These are phyloP conservation scores for Zalophus californianus DNA, from an alignment of 2,797 vertebrate species.

Conservation along the genomic window DNA sequence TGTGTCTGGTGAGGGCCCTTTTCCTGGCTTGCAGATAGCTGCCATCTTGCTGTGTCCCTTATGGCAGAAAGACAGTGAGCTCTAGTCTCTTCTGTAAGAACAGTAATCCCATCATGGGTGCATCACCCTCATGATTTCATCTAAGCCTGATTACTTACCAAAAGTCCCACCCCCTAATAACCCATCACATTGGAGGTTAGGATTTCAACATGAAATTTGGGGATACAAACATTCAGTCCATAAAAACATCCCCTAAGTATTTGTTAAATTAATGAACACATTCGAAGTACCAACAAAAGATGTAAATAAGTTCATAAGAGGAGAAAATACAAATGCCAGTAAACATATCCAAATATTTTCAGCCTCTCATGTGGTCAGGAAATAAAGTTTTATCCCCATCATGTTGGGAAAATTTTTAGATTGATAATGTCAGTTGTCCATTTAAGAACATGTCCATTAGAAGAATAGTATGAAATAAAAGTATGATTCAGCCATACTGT, in stretches of 20 bases:
- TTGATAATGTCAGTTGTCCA: background rate
- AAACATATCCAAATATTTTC: conserved; percentile 1
- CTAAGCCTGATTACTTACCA: background rate
- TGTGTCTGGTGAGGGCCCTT: background rate
- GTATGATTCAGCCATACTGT: background rate
- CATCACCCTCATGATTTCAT: background rate
- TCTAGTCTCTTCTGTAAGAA: background rate
- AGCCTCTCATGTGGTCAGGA: background rate
- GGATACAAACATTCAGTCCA: background rate
- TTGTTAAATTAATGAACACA: conserved; percentile 46
- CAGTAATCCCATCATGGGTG: background rate
- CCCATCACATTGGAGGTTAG: background rate
- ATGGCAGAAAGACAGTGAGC: background rate
- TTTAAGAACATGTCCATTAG: conserved; percentile 25
- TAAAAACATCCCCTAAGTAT: background rate
- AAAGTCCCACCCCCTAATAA: background rate
- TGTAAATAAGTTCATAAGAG: conserved; percentile 45
- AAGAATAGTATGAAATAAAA: background rate
- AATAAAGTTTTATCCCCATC: background rate
- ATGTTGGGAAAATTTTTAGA: background rate
- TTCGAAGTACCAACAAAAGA: conserved; percentile 15
- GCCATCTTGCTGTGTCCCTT: background rate
- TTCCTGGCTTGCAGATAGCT: background rate
- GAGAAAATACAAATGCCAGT: conserved; percentile 4
- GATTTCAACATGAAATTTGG: background rate